A percentile compares a stretch with the other conserved stretches of the same genome.
Evolutionary conservation across 2,888 invertebrate species (phyloP).

Genomic region (Cantharis nigra): DNA sequence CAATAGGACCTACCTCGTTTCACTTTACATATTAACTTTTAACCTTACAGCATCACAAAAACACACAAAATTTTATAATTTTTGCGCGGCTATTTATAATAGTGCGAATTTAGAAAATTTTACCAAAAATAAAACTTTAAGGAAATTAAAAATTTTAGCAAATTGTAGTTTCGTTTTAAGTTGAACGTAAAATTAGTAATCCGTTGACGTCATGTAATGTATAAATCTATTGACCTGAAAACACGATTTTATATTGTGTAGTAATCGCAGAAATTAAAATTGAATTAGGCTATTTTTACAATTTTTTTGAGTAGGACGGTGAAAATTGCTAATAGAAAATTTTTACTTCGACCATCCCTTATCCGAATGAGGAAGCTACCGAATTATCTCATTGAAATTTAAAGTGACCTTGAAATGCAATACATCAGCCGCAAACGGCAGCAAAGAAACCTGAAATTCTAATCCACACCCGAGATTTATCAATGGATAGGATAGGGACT

Average conservation of each 20-base stretch:
- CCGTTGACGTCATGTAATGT: slow-evolving; percentile 11
- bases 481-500: too few relatives aligned
- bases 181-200: slow-evolving; percentile 14
- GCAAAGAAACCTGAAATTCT: too few relatives aligned
- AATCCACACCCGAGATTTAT: too few relatives aligned
- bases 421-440: too few relatives aligned
- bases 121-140: background rate
- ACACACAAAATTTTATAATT: background rate
- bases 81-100: background rate
- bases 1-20: slow-evolving; percentile 26
- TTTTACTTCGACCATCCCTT: too few relatives aligned
- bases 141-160: background rate
- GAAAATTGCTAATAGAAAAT: background rate
- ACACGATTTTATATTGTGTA: slow-evolving; percentile 3
- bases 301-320: background rate
- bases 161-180: background rate
- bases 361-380: too few relatives aligned
- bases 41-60: slow-evolving; percentile 7
- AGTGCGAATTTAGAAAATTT: background rate
- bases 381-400: too few relatives aligned
- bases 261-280: background rate
- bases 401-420: background rate
- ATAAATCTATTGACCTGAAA: slow-evolving; percentile 14
- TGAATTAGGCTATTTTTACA: background rate
- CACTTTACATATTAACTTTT: slow-evolving; percentile 20